These are phyloP conservation scores for Pseudonaja textilis DNA, from an alignment of 2,113 vertebrate genomes.

Conservation along the genomic window DNA sequence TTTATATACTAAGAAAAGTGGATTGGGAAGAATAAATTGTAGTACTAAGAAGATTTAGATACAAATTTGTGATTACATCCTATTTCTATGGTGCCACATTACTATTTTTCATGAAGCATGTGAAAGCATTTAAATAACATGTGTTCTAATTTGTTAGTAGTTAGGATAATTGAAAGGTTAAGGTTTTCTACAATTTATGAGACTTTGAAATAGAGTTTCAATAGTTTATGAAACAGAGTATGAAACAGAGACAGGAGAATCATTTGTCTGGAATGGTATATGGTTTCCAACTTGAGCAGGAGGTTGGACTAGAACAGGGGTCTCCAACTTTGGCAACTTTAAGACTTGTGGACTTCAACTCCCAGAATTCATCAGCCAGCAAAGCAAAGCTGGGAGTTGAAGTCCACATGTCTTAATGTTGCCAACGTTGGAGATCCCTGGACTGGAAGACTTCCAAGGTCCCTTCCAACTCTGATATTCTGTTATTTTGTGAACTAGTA, in stretches of 20 bases:
- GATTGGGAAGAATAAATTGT: neutral
- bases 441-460: neutral
- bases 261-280: neutral
- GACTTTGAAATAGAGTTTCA: neutral
- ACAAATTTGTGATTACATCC: neutral
- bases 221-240: neutral
- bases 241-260: neutral
- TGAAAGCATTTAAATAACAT: neutral
- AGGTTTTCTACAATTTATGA: neutral
- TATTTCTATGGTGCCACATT: neutral
- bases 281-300: neutral
- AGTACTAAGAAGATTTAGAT: neutral
- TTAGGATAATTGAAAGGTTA: neutral
- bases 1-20: neutral
- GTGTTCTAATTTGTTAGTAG: neutral
- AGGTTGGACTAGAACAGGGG: neutral
- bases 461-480: neutral
- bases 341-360: too few species aligned
- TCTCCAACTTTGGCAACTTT: too few species aligned
- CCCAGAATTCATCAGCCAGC: too few species aligned
- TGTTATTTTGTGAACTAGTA: neutral
- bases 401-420: too few species aligned
- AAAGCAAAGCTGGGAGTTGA: too few species aligned
- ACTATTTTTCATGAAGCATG: neutral
- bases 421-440: too few species aligned